phyloP scores from a whole-genome alignment of 2,888 invertebrate genomes.

The Tetanocera ferruginea region DNA sequence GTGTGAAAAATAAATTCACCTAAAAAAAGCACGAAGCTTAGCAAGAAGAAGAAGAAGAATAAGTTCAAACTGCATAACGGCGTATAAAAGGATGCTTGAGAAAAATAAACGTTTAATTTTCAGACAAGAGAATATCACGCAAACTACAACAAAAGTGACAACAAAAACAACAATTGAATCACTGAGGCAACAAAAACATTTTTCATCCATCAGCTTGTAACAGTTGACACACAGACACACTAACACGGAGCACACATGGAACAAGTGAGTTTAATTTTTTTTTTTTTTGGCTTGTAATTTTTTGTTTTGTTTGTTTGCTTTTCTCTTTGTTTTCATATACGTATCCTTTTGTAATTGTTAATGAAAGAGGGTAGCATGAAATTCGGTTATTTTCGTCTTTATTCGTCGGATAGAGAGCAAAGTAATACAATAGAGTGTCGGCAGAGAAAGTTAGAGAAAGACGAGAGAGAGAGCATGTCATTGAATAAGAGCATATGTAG shows the following conservation, averaged over 20 bases:
- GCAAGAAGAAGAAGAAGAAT: not conserved
- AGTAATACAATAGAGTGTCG: not conserved
- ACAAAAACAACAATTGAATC: conserved; percentile 15
- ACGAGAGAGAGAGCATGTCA: not conserved
- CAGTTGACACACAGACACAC: conserved; percentile 20
- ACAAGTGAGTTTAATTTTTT: conserved; percentile 9
- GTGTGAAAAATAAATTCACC: conserved; percentile 13
- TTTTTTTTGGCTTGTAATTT: not conserved
- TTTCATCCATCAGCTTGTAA: conserved; percentile 30
- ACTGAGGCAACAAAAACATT: conserved; percentile 29
- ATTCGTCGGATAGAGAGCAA: not conserved
- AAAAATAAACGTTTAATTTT: conserved; percentile 21
- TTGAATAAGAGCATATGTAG: not conserved
- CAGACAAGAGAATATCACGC: conserved; percentile 17
- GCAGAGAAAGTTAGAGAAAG: not conserved
- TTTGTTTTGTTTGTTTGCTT: not conserved
- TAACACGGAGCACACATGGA: conserved; percentile 2
- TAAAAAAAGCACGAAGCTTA: not conserved
- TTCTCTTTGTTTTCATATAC: not conserved
- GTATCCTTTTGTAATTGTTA: not conserved
- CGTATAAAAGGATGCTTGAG: conserved; percentile 15
- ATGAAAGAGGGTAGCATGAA: not conserved
- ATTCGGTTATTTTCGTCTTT: not conserved
- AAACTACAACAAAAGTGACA: not conserved
- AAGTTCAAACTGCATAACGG: not conserved